Conservation (phyloP, 2,888 invertebrate species). For the Thyatira batis region DNA sequence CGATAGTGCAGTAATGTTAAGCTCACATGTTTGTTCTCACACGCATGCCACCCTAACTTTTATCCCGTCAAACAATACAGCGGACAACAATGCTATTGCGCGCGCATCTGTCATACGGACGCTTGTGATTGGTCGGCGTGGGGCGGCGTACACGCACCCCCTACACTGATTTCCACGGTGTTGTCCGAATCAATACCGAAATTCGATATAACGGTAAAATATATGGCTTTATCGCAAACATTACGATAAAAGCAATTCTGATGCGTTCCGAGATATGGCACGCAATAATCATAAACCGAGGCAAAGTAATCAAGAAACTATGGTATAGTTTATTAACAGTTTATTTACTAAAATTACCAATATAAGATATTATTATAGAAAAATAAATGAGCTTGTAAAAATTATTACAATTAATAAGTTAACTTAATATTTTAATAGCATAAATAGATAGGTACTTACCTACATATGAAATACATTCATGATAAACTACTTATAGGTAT, state of each 20-base stretch:
- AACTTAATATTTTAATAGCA: too few species aligned
- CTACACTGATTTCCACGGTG: slow-evolving; percentile 69
- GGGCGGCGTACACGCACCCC: slow-evolving; percentile 57
- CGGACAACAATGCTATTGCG: slow-evolving; percentile 60
- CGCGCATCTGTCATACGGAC: slow-evolving; percentile 68
- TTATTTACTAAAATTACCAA: too few species aligned
- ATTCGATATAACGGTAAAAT: slow-evolving; percentile 64
- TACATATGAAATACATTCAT: too few species aligned
- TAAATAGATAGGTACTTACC: too few species aligned
- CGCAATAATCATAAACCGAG: not conserved
- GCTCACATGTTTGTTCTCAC: slow-evolving; percentile 67
- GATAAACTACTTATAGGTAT: too few species aligned
- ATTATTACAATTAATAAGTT: too few species aligned
- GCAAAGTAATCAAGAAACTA: not conserved
- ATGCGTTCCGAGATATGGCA: not conserved
- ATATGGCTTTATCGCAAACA: slow-evolving; percentile 30
- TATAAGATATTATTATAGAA: too few species aligned
- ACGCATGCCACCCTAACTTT: slow-evolving; percentile 60
- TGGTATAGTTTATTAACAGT: too few species aligned
- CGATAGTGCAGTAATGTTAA: slow-evolving; percentile 49
- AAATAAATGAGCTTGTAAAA: too few species aligned
- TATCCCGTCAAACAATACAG: slow-evolving; percentile 58
- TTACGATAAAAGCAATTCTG: not conserved
- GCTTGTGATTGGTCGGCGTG: slow-evolving; percentile 52
- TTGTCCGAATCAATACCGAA: slow-evolving; percentile 69